Evolutionary conservation across 1,140 invertebrate species (phyloP), one percentile per base, ranked within the genome.

Genomic region (Zaprionus capensis): DNA sequence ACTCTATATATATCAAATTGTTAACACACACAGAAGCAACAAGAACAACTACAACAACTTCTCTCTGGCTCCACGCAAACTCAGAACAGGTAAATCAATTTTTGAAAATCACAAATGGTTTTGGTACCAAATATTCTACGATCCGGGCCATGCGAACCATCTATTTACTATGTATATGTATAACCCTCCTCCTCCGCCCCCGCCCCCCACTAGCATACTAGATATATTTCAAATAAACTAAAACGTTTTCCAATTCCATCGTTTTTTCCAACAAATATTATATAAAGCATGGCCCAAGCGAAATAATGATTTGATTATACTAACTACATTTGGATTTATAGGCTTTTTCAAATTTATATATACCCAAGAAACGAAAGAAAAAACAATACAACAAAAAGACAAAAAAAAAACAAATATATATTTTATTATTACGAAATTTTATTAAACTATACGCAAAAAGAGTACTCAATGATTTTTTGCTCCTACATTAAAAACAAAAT

Each of bases 321-420:
- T 66, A 51, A 71, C 59, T 61, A 82, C 57, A 69, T 87, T 83
- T 88, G 84, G 74, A 81, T 72, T 88, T 90, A 79, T 88, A 88
- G 84, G 79, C 86, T 87, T 87, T 83, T 90, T 87, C 81, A 82
- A 91, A 91, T 91, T 90, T 91, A 91, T 91, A 85, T 85, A 82
- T 80, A 77, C 71, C 71, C 71, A 57, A 31, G 53, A 62, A 46
- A 66, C 12, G 72, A 53, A 74, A 61, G 66, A 62, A 63, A 59
- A 67, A 63, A 17, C 7, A 68, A 51, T 64, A 66, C 38, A 71
- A 64, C 55, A 11, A 38, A 70, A 70, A 28, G 26, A 71, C 71
- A 63, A 71, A 53, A 72, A 24, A 74, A 58, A 70, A 15, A 77
- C 17, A 87, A 56, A 82, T 75, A 87, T 87, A 87, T 87, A 88